Conservation (phyloP, 2,888 invertebrate species). For the Thalpophila matura region DNA sequence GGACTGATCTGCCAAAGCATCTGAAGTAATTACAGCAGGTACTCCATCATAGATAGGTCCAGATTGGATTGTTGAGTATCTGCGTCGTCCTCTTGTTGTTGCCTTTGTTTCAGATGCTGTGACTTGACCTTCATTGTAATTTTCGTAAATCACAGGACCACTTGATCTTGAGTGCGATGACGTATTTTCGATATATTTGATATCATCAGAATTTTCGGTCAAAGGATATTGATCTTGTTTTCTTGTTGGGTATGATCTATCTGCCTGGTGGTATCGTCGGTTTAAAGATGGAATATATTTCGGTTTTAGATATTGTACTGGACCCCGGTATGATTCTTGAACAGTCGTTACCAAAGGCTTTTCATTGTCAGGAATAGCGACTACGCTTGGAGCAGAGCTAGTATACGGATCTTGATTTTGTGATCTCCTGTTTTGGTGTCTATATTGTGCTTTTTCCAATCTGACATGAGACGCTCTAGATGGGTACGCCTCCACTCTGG, state of each 20-base stretch:
- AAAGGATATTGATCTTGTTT: constrained; percentile 23
- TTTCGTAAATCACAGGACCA: constrained; percentile 12
- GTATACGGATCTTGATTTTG: constrained; percentile 24
- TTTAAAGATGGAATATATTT: constrained; percentile 10
- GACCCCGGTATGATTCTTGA: constrained; percentile 19
- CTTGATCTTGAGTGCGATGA: not conserved
- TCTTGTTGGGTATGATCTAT: not conserved
- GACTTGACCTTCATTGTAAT: constrained; percentile 1
- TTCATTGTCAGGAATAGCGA: not conserved
- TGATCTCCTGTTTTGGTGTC: constrained; percentile 25
- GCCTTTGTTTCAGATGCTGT: not conserved
- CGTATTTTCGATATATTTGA: not conserved
- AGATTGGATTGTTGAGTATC: not conserved
- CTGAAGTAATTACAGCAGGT: not conserved
- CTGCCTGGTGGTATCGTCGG: not conserved
- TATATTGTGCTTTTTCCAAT: constrained; percentile 15
- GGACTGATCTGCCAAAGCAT: not conserved
- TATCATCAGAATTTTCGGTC: constrained; percentile 5
- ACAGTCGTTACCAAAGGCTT: constrained; percentile 4
- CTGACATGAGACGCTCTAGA: not conserved
- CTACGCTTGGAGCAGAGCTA: not conserved
- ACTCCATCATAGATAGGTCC: not conserved
- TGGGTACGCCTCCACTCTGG: not conserved
- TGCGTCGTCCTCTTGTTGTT: not conserved
- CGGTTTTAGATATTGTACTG: constrained; percentile 14